These are phyloP conservation scores for Lysandra bellargus DNA, from an alignment of 2,888 invertebrate species.

Conservation along the genomic window DNA sequence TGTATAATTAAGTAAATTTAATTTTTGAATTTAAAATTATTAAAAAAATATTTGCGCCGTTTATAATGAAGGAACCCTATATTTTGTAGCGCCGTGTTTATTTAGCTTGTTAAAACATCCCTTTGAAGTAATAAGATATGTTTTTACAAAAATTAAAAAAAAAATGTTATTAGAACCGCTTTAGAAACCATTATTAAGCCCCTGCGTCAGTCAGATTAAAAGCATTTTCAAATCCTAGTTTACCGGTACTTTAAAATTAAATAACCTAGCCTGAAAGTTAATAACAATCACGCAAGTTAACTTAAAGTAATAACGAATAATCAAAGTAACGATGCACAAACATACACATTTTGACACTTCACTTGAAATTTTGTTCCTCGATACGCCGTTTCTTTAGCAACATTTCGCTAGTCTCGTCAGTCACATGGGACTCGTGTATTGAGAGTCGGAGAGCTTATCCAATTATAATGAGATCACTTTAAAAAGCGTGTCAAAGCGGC, in stretches of 20 bases:
- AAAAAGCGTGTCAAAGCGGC: slow-evolving; percentile 17
- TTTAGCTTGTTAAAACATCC: slow-evolving; percentile 49
- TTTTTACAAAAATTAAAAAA: background rate
- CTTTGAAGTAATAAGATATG: background rate
- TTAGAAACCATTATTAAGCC: too few relatives aligned
- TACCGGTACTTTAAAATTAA: too few relatives aligned
- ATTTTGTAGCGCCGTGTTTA: slow-evolving; percentile 74
- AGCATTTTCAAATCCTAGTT: too few relatives aligned
- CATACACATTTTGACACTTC: too few relatives aligned
- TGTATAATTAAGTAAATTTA: background rate
- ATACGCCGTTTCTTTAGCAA: background rate
- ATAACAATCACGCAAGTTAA: too few relatives aligned
- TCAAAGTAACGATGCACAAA: too few relatives aligned
- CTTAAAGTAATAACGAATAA: too few relatives aligned
- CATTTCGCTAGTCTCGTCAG: background rate
- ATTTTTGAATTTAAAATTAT: background rate
- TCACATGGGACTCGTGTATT: slow-evolving; percentile 38
- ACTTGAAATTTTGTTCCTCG: too few relatives aligned
- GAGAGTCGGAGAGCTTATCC: slow-evolving; percentile 34
- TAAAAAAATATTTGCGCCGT: slow-evolving; percentile 48
- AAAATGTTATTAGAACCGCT: background rate
- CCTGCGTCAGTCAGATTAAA: too few relatives aligned
- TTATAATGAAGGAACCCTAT: slow-evolving; percentile 75
- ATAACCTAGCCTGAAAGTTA: too few relatives aligned
- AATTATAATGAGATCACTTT: slow-evolving; percentile 35